Base-by-base conservation (phyloP, 2,888 invertebrate species). In the Brenthis daphne region DNA sequence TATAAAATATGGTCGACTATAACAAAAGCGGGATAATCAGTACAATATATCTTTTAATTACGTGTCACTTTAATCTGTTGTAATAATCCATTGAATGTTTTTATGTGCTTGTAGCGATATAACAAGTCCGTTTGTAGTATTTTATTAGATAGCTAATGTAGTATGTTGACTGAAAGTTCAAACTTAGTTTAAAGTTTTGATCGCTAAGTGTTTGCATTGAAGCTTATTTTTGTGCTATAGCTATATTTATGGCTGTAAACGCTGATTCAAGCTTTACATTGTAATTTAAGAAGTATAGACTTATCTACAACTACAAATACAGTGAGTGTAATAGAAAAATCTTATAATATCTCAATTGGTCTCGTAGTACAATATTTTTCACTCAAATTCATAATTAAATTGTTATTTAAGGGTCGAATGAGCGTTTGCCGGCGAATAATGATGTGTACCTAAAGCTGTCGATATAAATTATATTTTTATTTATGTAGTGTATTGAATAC, bases 161-260 rank as follows among this genome's bases (percentile, higher is more conserved):
- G 65, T 68, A 66, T 57, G 65, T 67, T 67, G 65, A 70, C 61
- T 72, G 67, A 70, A 70, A 68, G 72, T 72, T 70, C 72, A 72
- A 72, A 72, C 54, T 57, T 69, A 64, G 60, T 57, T 43, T 61
- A 57, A 57, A 51, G 16, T 56, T 60, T 63, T 67, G 47, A 51
- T 56, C 20, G 56, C 51, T 65, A 60, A 57, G 65, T 70, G 55
- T 64, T 48, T 61, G 20, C 54, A 53, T 65, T 64, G 60, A 57
- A 20, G 67, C 57, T 72, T 67, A 63, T 57, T 55, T 63, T 43
- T 53, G n/a, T 64, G 64, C 61, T 61, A 12, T 57, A 61, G 24
- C 33, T 13, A 8, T 55, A 37, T 29, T 55, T 29, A 43, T 57
- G 16, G 47, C 61, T 29, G 60, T 29, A 48, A 60, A 60, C 29